Base-by-base conservation (phyloP, 1,140 invertebrate genomes). In the Polyergus mexicanus region DNA sequence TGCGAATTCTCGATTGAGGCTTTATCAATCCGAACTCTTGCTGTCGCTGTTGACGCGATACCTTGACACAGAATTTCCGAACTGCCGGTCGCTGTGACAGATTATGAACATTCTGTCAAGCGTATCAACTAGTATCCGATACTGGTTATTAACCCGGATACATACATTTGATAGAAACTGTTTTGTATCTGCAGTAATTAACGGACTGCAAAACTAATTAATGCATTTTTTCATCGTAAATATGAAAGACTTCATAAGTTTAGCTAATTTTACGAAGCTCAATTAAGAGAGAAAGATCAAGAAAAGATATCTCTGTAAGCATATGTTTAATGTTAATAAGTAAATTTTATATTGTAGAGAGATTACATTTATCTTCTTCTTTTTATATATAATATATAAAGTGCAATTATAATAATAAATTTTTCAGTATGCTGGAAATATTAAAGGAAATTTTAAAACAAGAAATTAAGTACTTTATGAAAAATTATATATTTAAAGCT, bases 41-140 rank as follows among this genome's bases (percentile, higher is more conserved):
- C 38, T 32, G 56, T 65, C 28, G 28, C 44, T 78, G 8, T 58
- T 22, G 51, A 41, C 28, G 28, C 75, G 60, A 66, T 66, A 65
- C 62, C 76, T 78, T 68, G 76, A 54, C 44, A 68, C 62, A 68
- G 76, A 68, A 78, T 68, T 78, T 68, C 76, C n/a, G 38, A 63
- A 22, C 38, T 47, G 58, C 5, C 56, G 75, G 41, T 54, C 41
- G 25, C 25, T 25, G 22, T 13, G 22, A n/a, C 19, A n/a, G 22
- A 78, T 68, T 54, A 68, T 35, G 32, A 54, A 35, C 16, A 22
- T 22, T 35, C 32, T 28, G 6, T 25, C 38, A 51, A 38, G 22
- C 54, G 44, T 54, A 54, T 4, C 76, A 66, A 3, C 10, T 66
- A 44, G 28, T 78, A 35, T 32, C 62, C 38, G 41, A 68, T 66